phyloP scores from a whole-genome alignment of 2,113 vertebrate species.

The Takifugu flavidus region DNA sequence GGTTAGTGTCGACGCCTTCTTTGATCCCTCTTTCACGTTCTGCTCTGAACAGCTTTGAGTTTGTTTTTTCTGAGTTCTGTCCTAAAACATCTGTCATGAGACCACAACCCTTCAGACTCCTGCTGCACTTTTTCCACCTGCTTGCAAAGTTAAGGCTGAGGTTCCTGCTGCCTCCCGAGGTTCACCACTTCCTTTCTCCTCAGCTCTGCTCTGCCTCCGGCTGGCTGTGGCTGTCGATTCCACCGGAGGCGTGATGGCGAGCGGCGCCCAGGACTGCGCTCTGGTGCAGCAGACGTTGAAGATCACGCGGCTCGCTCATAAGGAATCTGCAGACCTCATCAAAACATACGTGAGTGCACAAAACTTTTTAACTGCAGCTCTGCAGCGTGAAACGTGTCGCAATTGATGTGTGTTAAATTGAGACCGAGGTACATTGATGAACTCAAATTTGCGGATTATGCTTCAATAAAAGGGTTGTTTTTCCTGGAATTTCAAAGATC shows the following conservation, averaged over 20 bases:
- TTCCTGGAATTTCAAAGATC: too few relatives aligned
- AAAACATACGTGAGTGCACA: slow-evolving; percentile 70
- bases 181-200: slow-evolving; percentile 51
- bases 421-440: neutral
- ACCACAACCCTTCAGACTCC: neutral
- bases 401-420: neutral
- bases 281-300: slow-evolving; percentile 48
- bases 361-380: slow-evolving; percentile 4
- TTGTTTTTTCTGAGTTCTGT: too few relatives aligned
- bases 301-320: slow-evolving; percentile 50
- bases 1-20: slow-evolving; percentile 61
- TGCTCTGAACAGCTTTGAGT: too few relatives aligned
- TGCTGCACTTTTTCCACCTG: neutral
- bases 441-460: too few relatives aligned
- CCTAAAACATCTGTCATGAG: too few relatives aligned
- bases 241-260: slow-evolving; percentile 30
- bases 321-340: slow-evolving; percentile 59
- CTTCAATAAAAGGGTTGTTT: too few relatives aligned
- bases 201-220: slow-evolving; percentile 64
- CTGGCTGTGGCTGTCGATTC: slow-evolving; percentile 62
- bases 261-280: slow-evolving; percentile 44
- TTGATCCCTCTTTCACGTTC: neutral
- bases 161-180: neutral
- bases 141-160: neutral
- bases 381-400: neutral